phyloP scores from a whole-genome alignment of 2,888 invertebrate species.

The Pandemis corylana region DNA sequence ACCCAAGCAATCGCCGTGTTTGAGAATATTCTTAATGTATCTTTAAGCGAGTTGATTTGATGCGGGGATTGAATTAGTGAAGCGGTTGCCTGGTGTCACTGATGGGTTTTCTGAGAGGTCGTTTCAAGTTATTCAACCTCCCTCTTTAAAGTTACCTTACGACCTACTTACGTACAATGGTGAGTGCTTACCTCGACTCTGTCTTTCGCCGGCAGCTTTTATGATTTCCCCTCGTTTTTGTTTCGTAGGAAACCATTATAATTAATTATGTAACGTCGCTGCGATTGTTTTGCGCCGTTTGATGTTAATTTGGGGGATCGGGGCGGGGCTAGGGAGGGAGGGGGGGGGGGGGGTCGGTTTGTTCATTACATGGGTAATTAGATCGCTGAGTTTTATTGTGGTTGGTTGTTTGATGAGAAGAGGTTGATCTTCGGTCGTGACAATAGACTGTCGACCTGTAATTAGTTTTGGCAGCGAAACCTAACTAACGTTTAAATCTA shows the following conservation, averaged over 20 bases:
- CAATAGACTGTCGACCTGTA: background rate
- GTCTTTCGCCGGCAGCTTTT: background rate
- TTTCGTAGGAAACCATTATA: constrained; percentile 16
- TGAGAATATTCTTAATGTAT: constrained; percentile 23
- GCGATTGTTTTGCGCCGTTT: constrained; percentile 19
- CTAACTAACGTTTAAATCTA: too few relatives aligned
- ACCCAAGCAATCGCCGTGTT: constrained; percentile 11
- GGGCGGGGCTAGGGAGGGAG: background rate
- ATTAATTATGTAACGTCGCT: constrained; percentile 21
- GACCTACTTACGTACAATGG: background rate
- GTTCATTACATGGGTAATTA: constrained; percentile 25
- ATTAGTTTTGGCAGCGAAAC: background rate
- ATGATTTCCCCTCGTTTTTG: constrained; percentile 10
- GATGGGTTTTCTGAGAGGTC: background rate
- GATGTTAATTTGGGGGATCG: constrained; percentile 14
- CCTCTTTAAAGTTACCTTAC: background rate
- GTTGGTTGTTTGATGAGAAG: background rate
- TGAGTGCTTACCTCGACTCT: background rate
- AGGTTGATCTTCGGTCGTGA: background rate
- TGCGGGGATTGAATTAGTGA: background rate
- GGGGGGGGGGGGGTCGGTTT: background rate
- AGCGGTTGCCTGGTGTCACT: background rate
- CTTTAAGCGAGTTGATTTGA: background rate
- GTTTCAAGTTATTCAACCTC: background rate
- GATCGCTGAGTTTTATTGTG: constrained; percentile 10